Evolutionary conservation across 2,797 vertebrate species (phyloP), one percentile per base, ranked within the genome.

Genomic region (Chrosomus eos): DNA sequence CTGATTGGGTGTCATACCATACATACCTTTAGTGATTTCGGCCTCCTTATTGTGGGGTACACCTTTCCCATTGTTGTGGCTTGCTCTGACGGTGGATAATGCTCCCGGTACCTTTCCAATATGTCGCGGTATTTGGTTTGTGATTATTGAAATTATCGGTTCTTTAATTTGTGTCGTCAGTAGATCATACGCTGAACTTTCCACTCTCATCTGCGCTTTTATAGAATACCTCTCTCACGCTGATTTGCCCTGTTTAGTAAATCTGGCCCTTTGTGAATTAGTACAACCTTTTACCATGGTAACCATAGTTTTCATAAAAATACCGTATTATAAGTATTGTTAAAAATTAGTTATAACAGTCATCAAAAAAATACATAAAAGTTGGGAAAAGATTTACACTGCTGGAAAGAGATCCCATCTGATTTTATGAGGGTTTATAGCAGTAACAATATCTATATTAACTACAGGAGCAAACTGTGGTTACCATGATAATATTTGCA

Each of bases 401-500:
- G 51, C 26, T 64, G 60, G 14, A 38, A 75, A 14, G 51, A 36
- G 28, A 36, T n/a, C 5, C 0, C 3, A 8, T 36, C 33, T 55
- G 21, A 58, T 2, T 36, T 38, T 38, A 55, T 58, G 75, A 62
- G 58, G 4, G 33, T 60, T 77, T 58, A 60, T 60, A 26, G 48
- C 36, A 36, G 53, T 26, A 28, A 60, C 7, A 38, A 58, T n/a
- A 76, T 58, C 21, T 18, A 14, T 36, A 55, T 33, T 75, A 60
- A 19, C 74, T 40, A 28, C 38, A 60, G 1, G 36, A 28, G 53
- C 18, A 40, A 60, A 26, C 74, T 26, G 0, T 77, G 74, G 74
- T 62, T 60, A 43, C 75, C 75, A 62, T 77, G n/a, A 28, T 28
- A 28, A 21, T 77, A 77, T 77, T 77, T 77, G 75, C 75, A 60